A percentile compares a stretch with the other conserved stretches of the same genome.
These are phyloP conservation scores for Mesitornis unicolor DNA, from an alignment of 2,113 vertebrate species.

Conservation along the genomic window DNA sequence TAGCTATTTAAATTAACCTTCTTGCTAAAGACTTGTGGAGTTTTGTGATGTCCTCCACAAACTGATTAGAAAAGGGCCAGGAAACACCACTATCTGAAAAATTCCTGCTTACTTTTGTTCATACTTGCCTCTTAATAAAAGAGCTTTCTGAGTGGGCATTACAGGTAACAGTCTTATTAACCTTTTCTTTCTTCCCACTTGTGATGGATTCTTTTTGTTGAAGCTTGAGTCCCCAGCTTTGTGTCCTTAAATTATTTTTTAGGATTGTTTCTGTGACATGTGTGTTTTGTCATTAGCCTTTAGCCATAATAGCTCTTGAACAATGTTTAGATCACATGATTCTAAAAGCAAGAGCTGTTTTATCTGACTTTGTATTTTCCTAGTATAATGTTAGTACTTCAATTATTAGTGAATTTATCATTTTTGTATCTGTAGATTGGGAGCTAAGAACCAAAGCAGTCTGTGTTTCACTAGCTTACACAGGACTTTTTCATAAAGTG, in stretches of 20 bases:
- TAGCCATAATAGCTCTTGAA: not conserved
- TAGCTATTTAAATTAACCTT: not conserved
- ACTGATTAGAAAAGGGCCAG: not conserved
- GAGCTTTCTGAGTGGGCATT: not conserved
- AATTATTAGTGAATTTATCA: not conserved
- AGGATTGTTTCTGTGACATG: not conserved
- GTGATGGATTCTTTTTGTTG: not conserved
- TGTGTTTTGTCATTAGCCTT: not conserved
- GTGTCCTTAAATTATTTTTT: not conserved
- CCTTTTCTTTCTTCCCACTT: not conserved
- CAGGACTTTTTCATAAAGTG: not conserved
- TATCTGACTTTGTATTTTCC: not conserved
- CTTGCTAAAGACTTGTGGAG: not conserved
- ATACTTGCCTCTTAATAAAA: not conserved
- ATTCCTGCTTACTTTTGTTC: not conserved
- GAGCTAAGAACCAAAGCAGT: not conserved
- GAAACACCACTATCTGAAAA: not conserved
- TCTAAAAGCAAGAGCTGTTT: not conserved
- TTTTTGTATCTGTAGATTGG: not conserved
- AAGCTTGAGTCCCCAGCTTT: not conserved
- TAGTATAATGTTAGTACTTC: not conserved
- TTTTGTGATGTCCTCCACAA: not conserved
- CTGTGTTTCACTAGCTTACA: accelerated
- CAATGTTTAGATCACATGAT: not conserved
- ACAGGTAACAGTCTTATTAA: not conserved